These are phyloP conservation scores for Thamnophis elegans DNA, from an alignment of 2,797 vertebrate species.

Conservation along the genomic window DNA sequence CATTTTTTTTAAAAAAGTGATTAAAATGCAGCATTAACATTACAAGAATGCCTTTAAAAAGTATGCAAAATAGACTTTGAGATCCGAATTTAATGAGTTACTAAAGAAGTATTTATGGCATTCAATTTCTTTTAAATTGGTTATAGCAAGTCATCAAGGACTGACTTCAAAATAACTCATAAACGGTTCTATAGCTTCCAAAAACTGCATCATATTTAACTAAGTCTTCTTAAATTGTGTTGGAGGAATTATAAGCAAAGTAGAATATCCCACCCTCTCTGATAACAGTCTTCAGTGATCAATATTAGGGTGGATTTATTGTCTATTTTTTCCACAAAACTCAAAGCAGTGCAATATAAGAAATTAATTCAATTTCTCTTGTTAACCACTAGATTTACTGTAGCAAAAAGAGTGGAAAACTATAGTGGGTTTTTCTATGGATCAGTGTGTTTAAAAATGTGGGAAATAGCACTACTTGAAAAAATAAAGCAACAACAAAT, in stretches of 20 bases:
- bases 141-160: not conserved
- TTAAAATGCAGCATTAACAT: not conserved
- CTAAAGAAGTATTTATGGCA: not conserved
- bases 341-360: not conserved
- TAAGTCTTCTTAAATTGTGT: not conserved
- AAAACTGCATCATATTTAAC: not conserved
- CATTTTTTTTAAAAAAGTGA: not conserved
- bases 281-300: not conserved
- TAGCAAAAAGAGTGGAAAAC: not conserved
- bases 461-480: not conserved
- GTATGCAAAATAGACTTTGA: not conserved
- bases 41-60: not conserved
- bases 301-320: not conserved
- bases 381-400: not conserved
- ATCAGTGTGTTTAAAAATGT: not conserved
- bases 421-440: not conserved
- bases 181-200: not conserved
- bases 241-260: not conserved
- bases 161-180: not conserved
- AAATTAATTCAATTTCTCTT: not conserved
- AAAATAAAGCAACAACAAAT: not conserved
- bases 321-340: not conserved
- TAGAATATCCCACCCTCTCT: not conserved
- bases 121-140: not conserved
- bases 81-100: not conserved